These are phyloP conservation scores for Sericinus montela DNA, from an alignment of 2,888 invertebrate species.

Conservation along the genomic window DNA sequence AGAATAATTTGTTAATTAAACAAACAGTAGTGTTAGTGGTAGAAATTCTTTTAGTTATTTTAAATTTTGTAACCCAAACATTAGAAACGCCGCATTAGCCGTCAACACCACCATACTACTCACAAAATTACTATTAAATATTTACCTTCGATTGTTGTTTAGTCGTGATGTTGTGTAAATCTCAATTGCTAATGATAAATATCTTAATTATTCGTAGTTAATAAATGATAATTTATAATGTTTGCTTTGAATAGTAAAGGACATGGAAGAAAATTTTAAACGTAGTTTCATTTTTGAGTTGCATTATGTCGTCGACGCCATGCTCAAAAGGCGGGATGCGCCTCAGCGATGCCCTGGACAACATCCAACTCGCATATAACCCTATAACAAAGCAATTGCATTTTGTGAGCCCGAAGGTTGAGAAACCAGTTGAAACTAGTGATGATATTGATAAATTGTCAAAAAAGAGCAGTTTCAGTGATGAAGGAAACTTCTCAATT, in stretches of 20 bases:
- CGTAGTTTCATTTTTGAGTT: slow-evolving; percentile 34
- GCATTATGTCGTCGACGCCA: slow-evolving; percentile 58
- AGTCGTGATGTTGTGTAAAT: slow-evolving; percentile 19
- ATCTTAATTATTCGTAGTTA: slow-evolving; percentile 17
- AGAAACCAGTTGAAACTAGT: slow-evolving; percentile 46
- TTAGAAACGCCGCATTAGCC: slow-evolving; percentile 1
- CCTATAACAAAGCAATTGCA: slow-evolving; percentile 86
- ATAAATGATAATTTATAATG: slow-evolving; percentile 35
- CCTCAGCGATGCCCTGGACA: slow-evolving; percentile 84
- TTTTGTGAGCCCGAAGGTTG: slow-evolving; percentile 73
- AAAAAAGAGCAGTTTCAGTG: slow-evolving; percentile 74
- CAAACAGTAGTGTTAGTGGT: slow-evolving; percentile 26
- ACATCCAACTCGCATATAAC: slow-evolving; percentile 86
- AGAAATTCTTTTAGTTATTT: slow-evolving; percentile 19
- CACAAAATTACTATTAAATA: slow-evolving; percentile 21
- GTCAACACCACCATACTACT: slow-evolving; percentile 17
- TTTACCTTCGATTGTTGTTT: slow-evolving; percentile 22
- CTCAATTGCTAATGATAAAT: slow-evolving; percentile 15
- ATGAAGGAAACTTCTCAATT: slow-evolving; percentile 72
- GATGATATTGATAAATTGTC: slow-evolving; percentile 69
- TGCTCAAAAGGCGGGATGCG: slow-evolving; percentile 78
- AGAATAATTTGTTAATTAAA: slow-evolving; percentile 35
- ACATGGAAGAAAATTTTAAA: slow-evolving; percentile 48
- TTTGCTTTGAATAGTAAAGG: slow-evolving; percentile 28
- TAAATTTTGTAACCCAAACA: slow-evolving; percentile 9